A percentile compares a stretch with the other conserved stretches of the same genome.
phyloP scores from a whole-genome alignment of 2,113 vertebrate genomes.

The Isichthys henryi region DNA sequence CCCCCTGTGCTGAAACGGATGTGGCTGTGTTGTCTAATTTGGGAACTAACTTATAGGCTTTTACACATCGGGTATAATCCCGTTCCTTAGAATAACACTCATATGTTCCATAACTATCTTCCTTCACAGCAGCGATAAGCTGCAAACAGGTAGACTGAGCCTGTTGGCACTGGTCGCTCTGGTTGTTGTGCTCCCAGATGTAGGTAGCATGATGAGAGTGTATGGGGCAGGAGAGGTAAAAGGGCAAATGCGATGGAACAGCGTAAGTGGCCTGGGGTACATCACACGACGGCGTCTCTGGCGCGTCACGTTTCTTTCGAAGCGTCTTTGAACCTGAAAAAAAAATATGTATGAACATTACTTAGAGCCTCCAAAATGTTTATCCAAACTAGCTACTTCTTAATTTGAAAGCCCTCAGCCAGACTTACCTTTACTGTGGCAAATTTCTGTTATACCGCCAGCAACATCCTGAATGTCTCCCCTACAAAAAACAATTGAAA shows the following conservation, averaged over 20 bases:
- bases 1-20: neutral
- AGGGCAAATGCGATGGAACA: constrained; percentile 42
- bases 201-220: constrained; percentile 62
- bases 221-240: constrained; percentile 63
- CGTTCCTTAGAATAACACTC: constrained; percentile 53
- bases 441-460: constrained; percentile 42
- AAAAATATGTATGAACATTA: neutral
- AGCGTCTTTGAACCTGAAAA: neutral
- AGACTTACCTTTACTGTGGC: constrained; percentile 40
- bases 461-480: constrained; percentile 53
- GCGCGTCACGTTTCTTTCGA: constrained; percentile 34
- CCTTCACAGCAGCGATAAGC: constrained; percentile 50
- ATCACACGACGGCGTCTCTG: neutral
- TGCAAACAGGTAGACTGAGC: constrained; percentile 52
- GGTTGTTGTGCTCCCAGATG: constrained; percentile 46
- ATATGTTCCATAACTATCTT: constrained; percentile 46
- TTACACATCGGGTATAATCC: constrained; percentile 45
- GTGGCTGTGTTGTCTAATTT: neutral
- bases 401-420: neutral
- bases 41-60: constrained; percentile 30
- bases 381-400: neutral
- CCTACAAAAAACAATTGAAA: constrained; percentile 30
- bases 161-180: constrained; percentile 43
- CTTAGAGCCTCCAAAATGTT: neutral
- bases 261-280: constrained; percentile 18